phyloP scores from a whole-genome alignment of 1,140 invertebrate genomes.

The Drosophila littoralis region DNA sequence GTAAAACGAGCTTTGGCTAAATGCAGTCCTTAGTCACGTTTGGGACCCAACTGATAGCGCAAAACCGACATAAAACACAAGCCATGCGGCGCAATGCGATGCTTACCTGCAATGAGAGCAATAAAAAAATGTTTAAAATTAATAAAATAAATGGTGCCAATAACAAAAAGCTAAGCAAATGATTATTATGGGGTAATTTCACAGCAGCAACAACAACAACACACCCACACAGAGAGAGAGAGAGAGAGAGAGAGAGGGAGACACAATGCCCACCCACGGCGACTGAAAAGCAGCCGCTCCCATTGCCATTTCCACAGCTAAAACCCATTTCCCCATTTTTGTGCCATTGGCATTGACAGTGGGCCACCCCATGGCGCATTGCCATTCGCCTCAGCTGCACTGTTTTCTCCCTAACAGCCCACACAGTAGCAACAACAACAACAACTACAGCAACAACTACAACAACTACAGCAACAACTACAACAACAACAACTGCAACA shows the following conservation, averaged over 20 bases:
- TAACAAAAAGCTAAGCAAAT: conserved; percentile 12
- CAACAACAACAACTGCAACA: not conserved
- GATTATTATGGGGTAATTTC: conserved; percentile 34
- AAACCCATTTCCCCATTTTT: conserved; percentile 23
- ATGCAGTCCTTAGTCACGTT: conserved; percentile 54
- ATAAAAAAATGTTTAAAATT: conserved; percentile 31
- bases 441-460: not conserved
- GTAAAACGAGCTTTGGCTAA: conserved; percentile 17
- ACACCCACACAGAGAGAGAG: not conserved
- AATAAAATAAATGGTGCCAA: conserved; percentile 33
- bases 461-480: not conserved
- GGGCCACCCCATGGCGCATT: conserved; percentile 35
- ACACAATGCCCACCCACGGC: conserved; percentile 21
- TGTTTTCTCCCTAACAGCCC: conserved; percentile 27
- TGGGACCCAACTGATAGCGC: conserved; percentile 27
- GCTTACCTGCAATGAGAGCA: conserved; percentile 69
- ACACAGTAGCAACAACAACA: conserved; percentile 13
- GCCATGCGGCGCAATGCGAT: conserved; percentile 27
- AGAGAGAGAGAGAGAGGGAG: not conserved
- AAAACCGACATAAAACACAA: conserved; percentile 23
- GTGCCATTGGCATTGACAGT: conserved; percentile 31
- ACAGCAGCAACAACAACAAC: not conserved
- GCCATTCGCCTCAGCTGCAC: conserved; percentile 3
- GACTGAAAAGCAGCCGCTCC: conserved; percentile 11
- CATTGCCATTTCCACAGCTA: conserved; percentile 5